phyloP scores from a whole-genome alignment of 1,140 invertebrate genomes.

The Agraylea sexmaculata region DNA sequence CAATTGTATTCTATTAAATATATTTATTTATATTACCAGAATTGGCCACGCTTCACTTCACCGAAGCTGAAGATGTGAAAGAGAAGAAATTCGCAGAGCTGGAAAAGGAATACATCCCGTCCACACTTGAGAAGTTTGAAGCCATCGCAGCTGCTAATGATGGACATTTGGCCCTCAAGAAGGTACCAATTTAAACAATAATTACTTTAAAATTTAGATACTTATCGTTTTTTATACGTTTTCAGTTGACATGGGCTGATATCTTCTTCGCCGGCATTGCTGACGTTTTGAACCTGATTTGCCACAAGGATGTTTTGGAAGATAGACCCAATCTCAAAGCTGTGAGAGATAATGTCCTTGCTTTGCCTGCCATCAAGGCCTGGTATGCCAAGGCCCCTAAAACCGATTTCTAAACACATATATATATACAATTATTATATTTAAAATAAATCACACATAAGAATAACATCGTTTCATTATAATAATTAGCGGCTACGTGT shows the following conservation, averaged over 20 bases:
- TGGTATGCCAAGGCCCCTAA: conserved; percentile 52
- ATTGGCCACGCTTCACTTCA: conserved; percentile 38
- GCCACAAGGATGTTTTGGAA: conserved; percentile 41
- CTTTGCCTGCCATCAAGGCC: conserved; percentile 46
- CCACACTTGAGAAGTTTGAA: conserved; percentile 46
- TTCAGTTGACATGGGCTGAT: conserved; percentile 55
- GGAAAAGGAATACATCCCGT: conserved; percentile 41
- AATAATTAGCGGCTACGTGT: too few relatives aligned
- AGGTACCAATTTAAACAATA: too few relatives aligned
- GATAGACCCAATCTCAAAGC: conserved; percentile 45
- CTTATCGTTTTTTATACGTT: conserved; percentile 17
- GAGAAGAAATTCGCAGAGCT: conserved; percentile 30
- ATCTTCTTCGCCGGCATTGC: conserved; percentile 47
- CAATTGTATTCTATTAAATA: background rate
- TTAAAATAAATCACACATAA: too few relatives aligned
- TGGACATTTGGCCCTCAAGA: conserved; percentile 42
- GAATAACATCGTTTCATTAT: too few relatives aligned
- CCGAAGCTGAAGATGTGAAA: conserved; percentile 37
- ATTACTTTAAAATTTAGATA: too few relatives aligned
- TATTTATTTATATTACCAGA: conserved; percentile 24
- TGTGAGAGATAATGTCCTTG: conserved; percentile 41
- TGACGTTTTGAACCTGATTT: conserved; percentile 48
- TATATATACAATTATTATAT: too few relatives aligned
- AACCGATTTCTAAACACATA: conserved; percentile 40
- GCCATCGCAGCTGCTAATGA: conserved; percentile 41